Base-by-base conservation (phyloP, 2,888 invertebrate species). In the Erannis defoliaria region DNA sequence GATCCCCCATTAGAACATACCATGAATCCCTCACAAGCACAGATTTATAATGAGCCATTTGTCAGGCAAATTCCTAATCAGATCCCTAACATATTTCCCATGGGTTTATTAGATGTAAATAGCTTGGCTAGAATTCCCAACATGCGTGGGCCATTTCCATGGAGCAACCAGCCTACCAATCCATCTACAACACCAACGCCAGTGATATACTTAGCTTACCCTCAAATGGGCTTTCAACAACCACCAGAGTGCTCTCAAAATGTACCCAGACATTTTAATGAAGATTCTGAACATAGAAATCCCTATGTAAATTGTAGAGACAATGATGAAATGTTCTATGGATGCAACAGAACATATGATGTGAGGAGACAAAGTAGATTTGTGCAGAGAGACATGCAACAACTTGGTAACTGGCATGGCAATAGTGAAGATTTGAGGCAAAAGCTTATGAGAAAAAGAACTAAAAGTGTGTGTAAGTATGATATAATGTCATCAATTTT, bases 401-500 rank as follows among this genome's bases (percentile, higher is more conserved):
- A 43, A 8, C 14, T 14, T 1, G 16, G 31, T 26, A 48, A 26
- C 14, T 21, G 53, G 53, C 31, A 37, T 23, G 5, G n/a, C 5
- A 21, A 69, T 12, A 69, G 45, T 29, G 2, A 68, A 43, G 84
- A 84, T 68, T 70, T 83, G 51, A 73, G 84, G 19, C 67, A 70
- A 51, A 74, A 67, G 59, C 59, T 84, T 38, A 60, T 48, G 45
- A 70, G 67, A 29, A 77, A 67, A 62, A 72, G 65, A 62, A 70
- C 55, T 42, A 45, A 54, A 6, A 68, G 64, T 50, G 21, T 43
- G 54, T 58, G 72, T 62, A 35, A 50, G 49, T 67, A 67, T 43
- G 2, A 16, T n/a, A n/a, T n/a, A 46, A 12, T 9, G n/a, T 23
- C 10, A n/a, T 3, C 33, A 18, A 5, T 10, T 10, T 18, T 8